Evolutionary conservation across 2,888 invertebrate species (phyloP), one percentile per base, ranked within the genome.

Genomic region (Phlogophora meticulosa): DNA sequence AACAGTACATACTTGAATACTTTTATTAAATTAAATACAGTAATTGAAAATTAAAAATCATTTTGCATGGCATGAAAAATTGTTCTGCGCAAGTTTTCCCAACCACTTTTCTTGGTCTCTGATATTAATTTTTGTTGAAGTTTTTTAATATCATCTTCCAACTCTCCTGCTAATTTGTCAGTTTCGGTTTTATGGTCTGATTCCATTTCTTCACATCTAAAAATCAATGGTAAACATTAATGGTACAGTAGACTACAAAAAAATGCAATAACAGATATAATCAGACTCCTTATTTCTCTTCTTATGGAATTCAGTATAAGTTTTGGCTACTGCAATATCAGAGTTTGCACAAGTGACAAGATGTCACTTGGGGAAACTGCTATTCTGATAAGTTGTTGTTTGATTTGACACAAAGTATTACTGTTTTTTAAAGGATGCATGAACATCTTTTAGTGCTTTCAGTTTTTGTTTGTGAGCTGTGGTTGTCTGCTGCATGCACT

Each of bases 1-100:
- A 28, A 32, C 4, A 24, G 28, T 20, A 34, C 22, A 17, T 24
- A 45, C 4, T 53, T 28, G 1, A 48, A 43, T 9, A 24, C 38
- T 52, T 68, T 52, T 56, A 76, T 34, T 24, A 32, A 61, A 60
- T 48, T 58, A 28, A 22, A 76, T 57, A 32, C 9, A 67, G 56
- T 28, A 22, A 22, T 49, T 46, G 11, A 63, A n/a, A 51, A 59
- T 73, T 69, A 92, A 77, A 91, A 87, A 81, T 92, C 91, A 89
- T 92, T 92, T 70, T 93, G 90, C 91, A 94, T 92, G 86, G 90
- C 90, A 84, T 93, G 89, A 70, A 92, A 89, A 62, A 94, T 90
- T 17, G 90, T 91, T 84, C 90, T 88, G 1, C 89, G 87, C 45
- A 95, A 78, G 20, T 87, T 89, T 75, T 94, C 93, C 90, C 91